A percentile compares a stretch with the other conserved stretches of the same genome.
Evolutionary conservation across 2,888 invertebrate genomes (phyloP).

Genomic region (Phymatocera aterrima): DNA sequence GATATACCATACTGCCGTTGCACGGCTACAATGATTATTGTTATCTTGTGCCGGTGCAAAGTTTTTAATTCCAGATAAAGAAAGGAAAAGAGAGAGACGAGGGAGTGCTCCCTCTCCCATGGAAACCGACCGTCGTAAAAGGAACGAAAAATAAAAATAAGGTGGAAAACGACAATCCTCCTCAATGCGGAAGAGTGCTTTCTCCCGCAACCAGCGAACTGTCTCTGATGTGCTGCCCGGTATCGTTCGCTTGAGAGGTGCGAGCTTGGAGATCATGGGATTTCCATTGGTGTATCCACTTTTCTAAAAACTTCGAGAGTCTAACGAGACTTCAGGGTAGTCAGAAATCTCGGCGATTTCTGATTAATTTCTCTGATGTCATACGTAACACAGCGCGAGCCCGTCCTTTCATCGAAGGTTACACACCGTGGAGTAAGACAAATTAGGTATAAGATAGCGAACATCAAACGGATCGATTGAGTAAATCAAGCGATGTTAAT

Average conservation of each 20-base stretch:
- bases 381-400: background rate
- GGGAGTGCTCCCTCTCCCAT: background rate
- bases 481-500: conserved; percentile 64
- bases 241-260: conserved; percentile 8
- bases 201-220: conserved; percentile 11
- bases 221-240: background rate
- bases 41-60: background rate
- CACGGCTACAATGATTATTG: background rate
- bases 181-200: conserved; percentile 24
- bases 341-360: background rate
- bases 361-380: background rate
- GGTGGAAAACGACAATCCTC: background rate
- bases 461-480: conserved; percentile 51
- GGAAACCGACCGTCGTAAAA: background rate
- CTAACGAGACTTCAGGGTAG: background rate
- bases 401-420: background rate
- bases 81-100: background rate
- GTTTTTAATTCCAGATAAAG: conserved; percentile 13
- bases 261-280: background rate
- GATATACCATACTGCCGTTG: background rate
- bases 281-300: background rate
- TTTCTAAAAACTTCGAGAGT: background rate
- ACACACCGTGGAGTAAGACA: conserved; percentile 49
- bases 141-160: conserved; percentile 13
- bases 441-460: conserved; percentile 34